Evolutionary conservation across 1,140 invertebrate genomes (phyloP), one percentile per base, ranked within the genome.

Genomic region (Leptoteleia sp.): DNA sequence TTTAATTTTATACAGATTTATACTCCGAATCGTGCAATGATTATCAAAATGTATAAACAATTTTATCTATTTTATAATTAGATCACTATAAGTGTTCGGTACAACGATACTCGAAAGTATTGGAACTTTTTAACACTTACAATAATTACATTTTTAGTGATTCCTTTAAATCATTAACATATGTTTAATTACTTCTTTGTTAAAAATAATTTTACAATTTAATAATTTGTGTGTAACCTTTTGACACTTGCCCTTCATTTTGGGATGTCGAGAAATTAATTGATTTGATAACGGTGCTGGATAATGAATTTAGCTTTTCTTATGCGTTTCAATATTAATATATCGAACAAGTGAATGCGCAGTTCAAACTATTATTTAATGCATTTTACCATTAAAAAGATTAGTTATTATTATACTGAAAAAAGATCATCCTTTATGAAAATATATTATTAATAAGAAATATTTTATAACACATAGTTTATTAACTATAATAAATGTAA

Each of bases 1-100:
- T 77, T 64, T 71, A 77, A 77, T 59, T 65, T 65, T 67, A 70
- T 64, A 65, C 45, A 65, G 65, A 71, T 72, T 64, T 62, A 55
- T 57, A 73, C 42, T 57, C n/a, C 4, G 31, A 38, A 76, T 59
- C 27, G 45, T 67, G 16, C 61, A 61, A 59, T 43, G 37, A 65
- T 67, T 42, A 8, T 61, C 16, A 62, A 62, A 72, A 25, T 76
- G 62, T 76, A 67, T 75, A 54, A 68, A 68, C 55, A 42, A 55
- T 55, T 52, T 27, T 29, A 57, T 67, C 37, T 77, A 52, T 65
- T 77, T 70, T 75, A 38, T 11, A 22, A 71, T 67, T 59, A 65
- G 9, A 73, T 73, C 47, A 55, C 40, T 27, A 55, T 25, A 43
- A 48, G 40, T 37, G 31, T 65, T 71, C 37, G 45, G 37, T 64